Conservation (phyloP, 2,797 vertebrate genomes). For the Astyanax mexicanus region DNA sequence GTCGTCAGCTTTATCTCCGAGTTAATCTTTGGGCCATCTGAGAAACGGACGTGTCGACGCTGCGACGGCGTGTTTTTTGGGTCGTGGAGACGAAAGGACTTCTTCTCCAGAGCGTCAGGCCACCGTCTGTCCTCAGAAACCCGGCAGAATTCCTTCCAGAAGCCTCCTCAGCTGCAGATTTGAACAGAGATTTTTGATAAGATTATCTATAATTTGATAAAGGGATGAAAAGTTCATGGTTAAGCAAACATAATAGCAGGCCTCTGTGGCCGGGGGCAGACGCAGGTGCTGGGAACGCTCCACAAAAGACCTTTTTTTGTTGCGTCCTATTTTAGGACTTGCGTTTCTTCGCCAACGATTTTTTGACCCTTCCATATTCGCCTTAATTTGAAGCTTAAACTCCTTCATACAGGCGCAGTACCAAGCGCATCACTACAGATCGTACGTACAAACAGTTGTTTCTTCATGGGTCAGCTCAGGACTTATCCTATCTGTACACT, state of each 20-base stretch:
- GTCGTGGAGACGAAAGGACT: constrained; percentile 19
- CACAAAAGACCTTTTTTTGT: constrained; percentile 10
- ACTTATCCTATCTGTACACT: not conserved
- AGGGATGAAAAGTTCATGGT: constrained; percentile 25
- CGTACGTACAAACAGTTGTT: not conserved
- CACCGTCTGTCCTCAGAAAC: not conserved
- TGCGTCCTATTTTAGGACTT: constrained; percentile 1
- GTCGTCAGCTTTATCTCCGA: constrained; percentile 54
- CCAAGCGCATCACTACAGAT: too few relatives aligned
- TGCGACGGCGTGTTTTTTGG: not conserved
- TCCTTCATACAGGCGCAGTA: not conserved
- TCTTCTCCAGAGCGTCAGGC: not conserved
- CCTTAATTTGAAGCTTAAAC: not conserved
- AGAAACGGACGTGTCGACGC: constrained; percentile 11
- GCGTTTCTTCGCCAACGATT: not conserved
- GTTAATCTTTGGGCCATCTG: constrained; percentile 51
- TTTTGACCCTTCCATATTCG: not conserved
- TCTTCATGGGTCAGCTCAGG: not conserved
- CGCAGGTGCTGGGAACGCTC: constrained; percentile 34
- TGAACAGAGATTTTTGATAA: constrained; percentile 42
- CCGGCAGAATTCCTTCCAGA: not conserved
- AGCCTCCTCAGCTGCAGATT: constrained; percentile 19
- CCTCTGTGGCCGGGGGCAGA: constrained; percentile 21
- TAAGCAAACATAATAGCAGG: constrained; percentile 32
- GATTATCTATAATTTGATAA: constrained; percentile 46